A percentile compares a stretch with the other conserved stretches of the same genome.
These are phyloP conservation scores for Nomia melanderi DNA, from an alignment of 1,140 invertebrate genomes.

Conservation along the genomic window DNA sequence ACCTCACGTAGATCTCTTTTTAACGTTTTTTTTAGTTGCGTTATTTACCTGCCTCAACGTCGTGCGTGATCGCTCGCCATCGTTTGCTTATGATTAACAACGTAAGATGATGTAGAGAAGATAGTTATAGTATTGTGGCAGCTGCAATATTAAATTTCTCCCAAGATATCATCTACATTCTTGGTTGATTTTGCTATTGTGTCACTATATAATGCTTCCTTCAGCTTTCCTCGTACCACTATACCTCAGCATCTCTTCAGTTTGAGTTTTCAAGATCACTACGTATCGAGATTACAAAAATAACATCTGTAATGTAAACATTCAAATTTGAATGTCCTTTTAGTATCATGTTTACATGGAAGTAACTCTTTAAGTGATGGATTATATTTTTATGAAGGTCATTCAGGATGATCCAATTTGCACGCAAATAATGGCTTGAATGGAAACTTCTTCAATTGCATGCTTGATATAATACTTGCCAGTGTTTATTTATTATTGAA, in stretches of 20 bases:
- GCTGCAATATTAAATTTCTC: conserved; percentile 21
- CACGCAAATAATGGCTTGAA: conserved; percentile 34
- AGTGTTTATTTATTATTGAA: conserved; percentile 4
- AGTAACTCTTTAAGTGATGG: neutral
- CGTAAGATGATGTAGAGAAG: conserved; percentile 41
- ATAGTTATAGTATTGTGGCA: conserved; percentile 39
- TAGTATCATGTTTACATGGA: neutral
- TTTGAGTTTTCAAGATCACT: neutral
- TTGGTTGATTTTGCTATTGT: neutral
- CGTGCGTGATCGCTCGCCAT: conserved; percentile 42
- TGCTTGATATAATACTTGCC: conserved; percentile 18
- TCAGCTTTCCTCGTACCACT: conserved; percentile 2
- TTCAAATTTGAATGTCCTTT: neutral
- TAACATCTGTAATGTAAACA: neutral
- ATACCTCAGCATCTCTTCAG: neutral
- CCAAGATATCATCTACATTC: conserved; percentile 32
- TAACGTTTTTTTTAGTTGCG: conserved; percentile 56
- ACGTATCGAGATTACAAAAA: neutral
- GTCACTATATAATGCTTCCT: neutral
- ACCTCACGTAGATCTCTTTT: conserved; percentile 64
- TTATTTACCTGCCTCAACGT: conserved; percentile 43
- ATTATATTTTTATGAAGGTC: neutral
- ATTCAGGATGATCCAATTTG: conserved; percentile 4
- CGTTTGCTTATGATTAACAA: conserved; percentile 51
- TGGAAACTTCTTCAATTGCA: conserved; percentile 24